Base-by-base conservation (phyloP, 2,113 vertebrate genomes). In the Percopsis transmontana region DNA sequence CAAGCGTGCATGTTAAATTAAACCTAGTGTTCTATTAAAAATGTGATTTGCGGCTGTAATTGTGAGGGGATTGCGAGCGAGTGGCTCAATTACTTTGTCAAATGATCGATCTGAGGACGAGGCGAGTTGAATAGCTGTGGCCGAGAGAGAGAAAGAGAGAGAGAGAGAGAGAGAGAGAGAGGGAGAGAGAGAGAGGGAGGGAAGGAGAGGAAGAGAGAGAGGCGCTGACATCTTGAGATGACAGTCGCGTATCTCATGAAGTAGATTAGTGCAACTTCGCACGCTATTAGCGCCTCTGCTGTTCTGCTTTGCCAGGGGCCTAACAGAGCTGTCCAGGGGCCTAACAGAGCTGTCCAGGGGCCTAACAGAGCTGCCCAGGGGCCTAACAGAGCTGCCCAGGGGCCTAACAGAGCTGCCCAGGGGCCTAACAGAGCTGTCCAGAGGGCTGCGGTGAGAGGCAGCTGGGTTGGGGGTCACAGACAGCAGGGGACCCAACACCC, bases 1-100 rank as follows among this genome's bases (percentile, higher is more conserved):
- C 13, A n/a, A 77, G 73, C 73, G 67, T 66, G 73, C 16, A 40
- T 51, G 67, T 72, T 73, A 61, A 67, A 85, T 82, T 73, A 77
- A 72, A 71, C 33, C 41, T 47, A 27, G 23, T 67, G 65, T 77
- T 70, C 79, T 74, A 68, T 77, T 79, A 73, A 77, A 79, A 65
- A 72, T 59, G 19, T 61, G 60, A 84, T 79, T 75, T 77, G 63
- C 44, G 20, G 62, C 66, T 16, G 64, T 80, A 79, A 78, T 71
- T 76, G 77, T 48, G 53, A 71, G 66, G 72, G 44, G 50, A 44
- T 21, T 24, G 41, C 0, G 39, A 44, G 58, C 24, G 39, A 57
- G 62, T 27, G 21, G 65, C 58, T 81, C 72, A 69, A 57, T 50
- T 54, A 66, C 39, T 51, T 21, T 58, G 44, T 66, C 39, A 65